Percentiles rank a stretch among this genome's conserved stretches.
phyloP scores from a whole-genome alignment of 2,113 vertebrate species.

The Prochilodus magdalenae region DNA sequence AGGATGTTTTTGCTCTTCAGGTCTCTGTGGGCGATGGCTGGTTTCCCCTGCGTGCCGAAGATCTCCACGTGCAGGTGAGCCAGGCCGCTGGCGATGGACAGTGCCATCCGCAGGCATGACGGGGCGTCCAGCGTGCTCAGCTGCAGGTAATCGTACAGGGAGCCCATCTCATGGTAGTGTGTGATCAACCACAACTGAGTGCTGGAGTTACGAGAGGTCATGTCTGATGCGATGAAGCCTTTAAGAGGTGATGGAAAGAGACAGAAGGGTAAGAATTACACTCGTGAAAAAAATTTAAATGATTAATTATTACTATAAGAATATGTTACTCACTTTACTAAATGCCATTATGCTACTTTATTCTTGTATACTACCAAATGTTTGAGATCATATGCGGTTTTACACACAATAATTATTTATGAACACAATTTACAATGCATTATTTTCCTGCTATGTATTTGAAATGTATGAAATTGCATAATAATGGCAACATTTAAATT shows the following conservation, averaged over 20 bases:
- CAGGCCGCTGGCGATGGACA: slow-evolving; percentile 93
- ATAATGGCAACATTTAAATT: too few species aligned
- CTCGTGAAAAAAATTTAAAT: too few species aligned
- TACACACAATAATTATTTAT: too few species aligned
- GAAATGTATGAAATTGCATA: too few species aligned
- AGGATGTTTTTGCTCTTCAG: slow-evolving; percentile 99
- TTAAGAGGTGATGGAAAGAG: background rate
- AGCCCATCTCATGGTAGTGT: slow-evolving; percentile 98
- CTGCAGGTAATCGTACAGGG: slow-evolving; percentile 95
- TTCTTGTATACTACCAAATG: too few species aligned
- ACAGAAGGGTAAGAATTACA: background rate
- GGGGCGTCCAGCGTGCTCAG: slow-evolving; percentile 91
- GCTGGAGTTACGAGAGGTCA: slow-evolving; percentile 98
- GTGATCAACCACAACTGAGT: slow-evolving; percentile 98
- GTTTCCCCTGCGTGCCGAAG: slow-evolving; percentile 98
- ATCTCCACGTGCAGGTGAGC: slow-evolving; percentile 97
- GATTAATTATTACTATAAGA: too few species aligned
- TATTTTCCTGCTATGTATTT: too few species aligned
- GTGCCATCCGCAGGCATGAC: slow-evolving; percentile 90
- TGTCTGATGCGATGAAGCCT: slow-evolving; percentile 98
- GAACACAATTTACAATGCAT: too few species aligned
- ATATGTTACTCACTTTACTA: too few species aligned
- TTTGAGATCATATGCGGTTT: too few species aligned
- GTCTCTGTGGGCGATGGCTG: slow-evolving; percentile 95
- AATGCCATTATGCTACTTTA: too few species aligned